Evolutionary conservation across 92 coral and sea anemone species (phyloP).

Genomic region (Phenganax subtilis): DNA sequence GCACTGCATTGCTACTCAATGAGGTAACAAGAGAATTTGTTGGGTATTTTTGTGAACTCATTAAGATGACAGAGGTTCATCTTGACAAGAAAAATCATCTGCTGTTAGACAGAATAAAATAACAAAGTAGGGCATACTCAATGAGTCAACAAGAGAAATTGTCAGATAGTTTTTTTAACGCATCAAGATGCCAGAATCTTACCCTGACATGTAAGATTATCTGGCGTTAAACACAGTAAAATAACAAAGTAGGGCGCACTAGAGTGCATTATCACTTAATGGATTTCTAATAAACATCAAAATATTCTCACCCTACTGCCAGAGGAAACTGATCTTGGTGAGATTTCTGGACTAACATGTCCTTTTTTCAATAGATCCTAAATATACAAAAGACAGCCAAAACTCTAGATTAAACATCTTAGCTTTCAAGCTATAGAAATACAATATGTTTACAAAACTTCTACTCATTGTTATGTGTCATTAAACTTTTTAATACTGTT

Average conservation of each 20-base stretch:
- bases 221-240: no score
- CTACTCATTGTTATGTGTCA: no score
- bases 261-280: not conserved
- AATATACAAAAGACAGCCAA: not conserved
- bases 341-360: constrained; percentile 31
- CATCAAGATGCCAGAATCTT: not conserved
- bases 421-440: not conserved
- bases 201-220: no score
- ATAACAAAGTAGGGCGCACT: not conserved
- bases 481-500: not conserved
- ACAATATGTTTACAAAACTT: not conserved
- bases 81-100: no score
- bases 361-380: constrained; percentile 36
- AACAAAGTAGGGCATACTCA: no score
- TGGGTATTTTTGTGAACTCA: no score
- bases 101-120: no score
- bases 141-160: no score
- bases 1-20: no score
- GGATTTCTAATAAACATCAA: no score
- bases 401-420: not conserved
- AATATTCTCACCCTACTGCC: constrained; percentile 30
- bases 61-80: no score
- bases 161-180: not conserved
- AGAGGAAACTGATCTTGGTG: constrained; percentile 34
- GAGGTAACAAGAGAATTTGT: no score